Base-by-base conservation (phyloP, 2,113 vertebrate species). In the Eleginops maclovinus region DNA sequence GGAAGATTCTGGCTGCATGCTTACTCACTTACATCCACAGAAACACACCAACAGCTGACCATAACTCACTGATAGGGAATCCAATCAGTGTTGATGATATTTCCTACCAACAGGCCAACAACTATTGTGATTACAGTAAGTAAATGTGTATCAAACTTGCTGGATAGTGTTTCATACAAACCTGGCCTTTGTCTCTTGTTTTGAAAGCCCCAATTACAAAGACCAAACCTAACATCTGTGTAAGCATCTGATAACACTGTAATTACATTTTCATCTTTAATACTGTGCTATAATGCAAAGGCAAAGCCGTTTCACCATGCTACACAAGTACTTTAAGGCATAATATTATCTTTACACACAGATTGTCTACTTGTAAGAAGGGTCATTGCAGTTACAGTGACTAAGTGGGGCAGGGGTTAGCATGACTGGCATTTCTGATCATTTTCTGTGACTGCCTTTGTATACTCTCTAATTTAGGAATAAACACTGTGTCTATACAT, bases 1-100 rank as follows among this genome's bases (percentile, higher is more conserved):
- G 75, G 28, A 62, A 56, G 43, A 50, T 9, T 41, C 1, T 7
- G 69, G 51, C 55, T 36, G 71, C 36, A 63, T 22, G 51, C 62
- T 58, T 31, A 54, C 77, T 73, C 58, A 2, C 40, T 66, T 64
- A 82, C 75, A 71, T 73, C 67, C 28, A 31, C 21, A 61, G 11
- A 50, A 11, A 61, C 50, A 54, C 28, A 59, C 31, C 14, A 7
- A 54, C 41, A 58, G 51, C 44, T 41, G 6, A 68, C 43, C 19
- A 8, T 41, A 43, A 26, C 47, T 66, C 19, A 1, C n/a, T 67
- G 43, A 41, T 15, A 41, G 31, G 6, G 31, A 31, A 31, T 36
- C 31, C 31, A 36, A 36, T 36, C 31, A 36, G 31, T 36, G 31
- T 36, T 36, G 31, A 8, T 36, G 31, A 8, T 7, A 36, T 7